Conservation (phyloP, 2,113 vertebrate species). For the Forbesichthys papilliferus region DNA sequence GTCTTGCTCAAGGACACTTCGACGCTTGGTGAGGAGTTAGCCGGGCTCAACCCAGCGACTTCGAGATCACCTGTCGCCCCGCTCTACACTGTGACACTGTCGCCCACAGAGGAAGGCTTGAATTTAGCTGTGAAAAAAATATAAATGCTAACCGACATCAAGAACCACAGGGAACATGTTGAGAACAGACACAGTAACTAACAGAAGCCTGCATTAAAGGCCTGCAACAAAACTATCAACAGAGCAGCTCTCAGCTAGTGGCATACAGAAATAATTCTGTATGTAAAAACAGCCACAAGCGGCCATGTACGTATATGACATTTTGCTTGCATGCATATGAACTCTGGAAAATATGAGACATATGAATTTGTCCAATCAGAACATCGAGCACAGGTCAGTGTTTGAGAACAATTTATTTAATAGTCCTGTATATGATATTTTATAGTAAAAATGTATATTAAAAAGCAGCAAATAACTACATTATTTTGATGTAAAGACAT, state of each 20-base stretch:
- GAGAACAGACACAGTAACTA: constrained; percentile 54
- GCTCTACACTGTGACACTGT: no score
- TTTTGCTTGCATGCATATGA: constrained; percentile 56
- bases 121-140: not conserved
- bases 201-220: constrained; percentile 57
- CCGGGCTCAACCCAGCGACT: no score
- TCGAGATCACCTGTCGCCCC: no score
- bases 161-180: constrained; percentile 10
- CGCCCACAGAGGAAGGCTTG: not conserved
- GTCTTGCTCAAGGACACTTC: no score
- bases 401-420: constrained; percentile 31
- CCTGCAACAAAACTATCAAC: constrained; percentile 71
- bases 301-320: constrained; percentile 67
- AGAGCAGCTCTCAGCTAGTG: constrained; percentile 47
- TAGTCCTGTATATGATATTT: no score
- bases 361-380: constrained; percentile 56
- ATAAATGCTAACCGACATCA: not conserved
- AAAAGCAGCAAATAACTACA: no score
- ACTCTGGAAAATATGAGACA: constrained; percentile 55
- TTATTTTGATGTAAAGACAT: no score
- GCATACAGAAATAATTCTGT: constrained; percentile 31
- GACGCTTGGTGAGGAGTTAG: no score
- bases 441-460: no score
- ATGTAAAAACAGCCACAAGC: constrained; percentile 50
- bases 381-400: constrained; percentile 52